These are phyloP conservation scores for Molothrus ater DNA, from an alignment of 2,797 vertebrate genomes.

Conservation along the genomic window DNA sequence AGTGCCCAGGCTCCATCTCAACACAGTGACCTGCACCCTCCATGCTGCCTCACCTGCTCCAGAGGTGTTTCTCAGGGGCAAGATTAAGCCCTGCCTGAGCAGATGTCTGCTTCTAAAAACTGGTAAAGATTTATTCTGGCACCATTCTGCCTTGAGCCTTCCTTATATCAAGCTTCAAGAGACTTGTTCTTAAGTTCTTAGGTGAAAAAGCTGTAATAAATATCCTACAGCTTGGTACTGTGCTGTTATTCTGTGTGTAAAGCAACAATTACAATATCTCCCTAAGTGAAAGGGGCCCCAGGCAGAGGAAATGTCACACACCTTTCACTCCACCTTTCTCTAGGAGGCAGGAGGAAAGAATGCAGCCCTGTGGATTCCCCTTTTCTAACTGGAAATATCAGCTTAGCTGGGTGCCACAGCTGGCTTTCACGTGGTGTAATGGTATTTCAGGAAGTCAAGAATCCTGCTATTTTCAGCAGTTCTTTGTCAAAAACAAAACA, in stretches of 20 bases:
- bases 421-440: neutral
- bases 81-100: neutral
- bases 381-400: neutral
- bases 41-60: neutral
- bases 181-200: neutral
- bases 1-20: neutral
- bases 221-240: neutral
- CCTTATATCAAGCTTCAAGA: neutral
- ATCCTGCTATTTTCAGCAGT: conserved; percentile 20
- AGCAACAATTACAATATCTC: neutral
- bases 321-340: neutral
- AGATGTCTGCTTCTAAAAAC: neutral
- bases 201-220: neutral
- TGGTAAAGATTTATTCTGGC: neutral
- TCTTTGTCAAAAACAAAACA: neutral
- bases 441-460: conserved; percentile 14
- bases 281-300: neutral
- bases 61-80: neutral
- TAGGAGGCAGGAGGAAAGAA: neutral
- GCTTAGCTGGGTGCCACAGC: neutral
- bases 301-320: neutral
- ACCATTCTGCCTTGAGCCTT: neutral
- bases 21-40: neutral
- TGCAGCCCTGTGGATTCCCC: neutral
- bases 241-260: neutral